Evolutionary conservation across 2,797 vertebrate species (phyloP).

Genomic region (Percopsis omiscomaycus): DNA sequence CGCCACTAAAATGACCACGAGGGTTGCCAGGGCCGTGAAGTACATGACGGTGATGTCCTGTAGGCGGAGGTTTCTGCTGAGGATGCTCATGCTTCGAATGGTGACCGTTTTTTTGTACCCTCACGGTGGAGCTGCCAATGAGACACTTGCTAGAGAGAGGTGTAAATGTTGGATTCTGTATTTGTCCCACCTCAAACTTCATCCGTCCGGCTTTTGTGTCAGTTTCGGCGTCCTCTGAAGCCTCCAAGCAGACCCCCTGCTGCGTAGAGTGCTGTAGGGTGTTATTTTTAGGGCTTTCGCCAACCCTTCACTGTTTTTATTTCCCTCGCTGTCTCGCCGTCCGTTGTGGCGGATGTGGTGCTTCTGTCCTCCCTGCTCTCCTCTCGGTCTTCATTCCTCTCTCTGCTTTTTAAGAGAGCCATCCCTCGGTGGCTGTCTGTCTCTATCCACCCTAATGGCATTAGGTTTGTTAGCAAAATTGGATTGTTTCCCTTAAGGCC

Average conservation of each 20-base stretch:
- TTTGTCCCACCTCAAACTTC: not conserved
- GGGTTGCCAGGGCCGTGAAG: constrained; percentile 80
- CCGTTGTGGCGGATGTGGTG: constrained; percentile 24
- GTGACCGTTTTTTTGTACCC: not conserved
- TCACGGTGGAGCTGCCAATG: not conserved
- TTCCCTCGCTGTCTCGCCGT: constrained; percentile 12
- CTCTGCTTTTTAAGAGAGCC: constrained; percentile 82
- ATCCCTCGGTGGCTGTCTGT: constrained; percentile 67
- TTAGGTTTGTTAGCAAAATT: constrained; percentile 89
- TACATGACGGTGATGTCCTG: constrained; percentile 89
- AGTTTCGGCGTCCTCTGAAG: not conserved
- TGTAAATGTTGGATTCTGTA: no score
- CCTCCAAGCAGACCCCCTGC: constrained; percentile 6
- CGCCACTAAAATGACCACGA: constrained; percentile 89
- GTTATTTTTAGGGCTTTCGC: no score
- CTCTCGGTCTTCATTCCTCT: constrained; percentile 21
- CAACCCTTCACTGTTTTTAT: constrained; percentile 9
- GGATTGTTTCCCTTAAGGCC: constrained; percentile 82
- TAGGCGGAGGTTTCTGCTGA: constrained; percentile 76
- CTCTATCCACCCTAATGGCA: constrained; percentile 81
- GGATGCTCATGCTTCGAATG: constrained; percentile 58
- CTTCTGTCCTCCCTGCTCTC: constrained; percentile 25
- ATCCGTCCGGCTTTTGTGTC: constrained; percentile 18
- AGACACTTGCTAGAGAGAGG: not conserved
- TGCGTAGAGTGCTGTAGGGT: no score